Percentiles rank a stretch among this genome's conserved stretches.
phyloP scores from a whole-genome alignment of 2,888 invertebrate species.

The Eulithis prunata region DNA sequence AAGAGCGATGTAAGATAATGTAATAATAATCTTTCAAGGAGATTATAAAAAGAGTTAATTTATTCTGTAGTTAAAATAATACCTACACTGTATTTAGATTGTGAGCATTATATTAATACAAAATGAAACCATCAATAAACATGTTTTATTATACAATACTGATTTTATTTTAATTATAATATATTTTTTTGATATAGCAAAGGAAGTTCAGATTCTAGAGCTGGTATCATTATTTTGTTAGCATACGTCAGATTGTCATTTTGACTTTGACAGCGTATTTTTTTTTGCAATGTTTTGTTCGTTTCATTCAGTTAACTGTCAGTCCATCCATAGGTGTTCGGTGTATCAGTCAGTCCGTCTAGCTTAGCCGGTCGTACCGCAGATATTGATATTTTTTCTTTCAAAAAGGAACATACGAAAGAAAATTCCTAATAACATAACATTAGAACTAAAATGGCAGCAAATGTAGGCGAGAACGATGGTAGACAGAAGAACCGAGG shows the following conservation, averaged over 20 bases:
- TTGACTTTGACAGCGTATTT: not conserved
- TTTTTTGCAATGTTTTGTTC: too few species aligned
- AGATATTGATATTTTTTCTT: too few species aligned
- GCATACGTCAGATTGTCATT: conserved; percentile 16
- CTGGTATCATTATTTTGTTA: conserved; percentile 21
- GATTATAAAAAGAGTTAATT: conserved; percentile 69
- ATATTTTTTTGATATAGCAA: too few species aligned
- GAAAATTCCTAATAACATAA: not conserved
- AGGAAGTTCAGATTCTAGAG: not conserved
- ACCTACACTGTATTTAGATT: conserved; percentile 76
- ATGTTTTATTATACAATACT: conserved; percentile 16
- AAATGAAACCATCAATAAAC: conserved; percentile 51
- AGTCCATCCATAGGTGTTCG: too few species aligned
- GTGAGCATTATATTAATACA: conserved; percentile 71
- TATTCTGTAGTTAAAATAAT: conserved; percentile 72
- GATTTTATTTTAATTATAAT: too few species aligned
- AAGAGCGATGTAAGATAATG: conserved; percentile 49
- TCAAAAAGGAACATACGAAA: not conserved
- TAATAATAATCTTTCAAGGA: conserved; percentile 60
- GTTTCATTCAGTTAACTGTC: too few species aligned
- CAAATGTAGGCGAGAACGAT: conserved; percentile 25
- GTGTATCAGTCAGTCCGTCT: too few species aligned
- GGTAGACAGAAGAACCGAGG: conserved; percentile 23
- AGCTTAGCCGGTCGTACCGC: too few species aligned
- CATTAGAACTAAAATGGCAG: conserved; percentile 20